Conservation (phyloP, 1,140 invertebrate genomes). For the Macrostomum lignano region DNA sequence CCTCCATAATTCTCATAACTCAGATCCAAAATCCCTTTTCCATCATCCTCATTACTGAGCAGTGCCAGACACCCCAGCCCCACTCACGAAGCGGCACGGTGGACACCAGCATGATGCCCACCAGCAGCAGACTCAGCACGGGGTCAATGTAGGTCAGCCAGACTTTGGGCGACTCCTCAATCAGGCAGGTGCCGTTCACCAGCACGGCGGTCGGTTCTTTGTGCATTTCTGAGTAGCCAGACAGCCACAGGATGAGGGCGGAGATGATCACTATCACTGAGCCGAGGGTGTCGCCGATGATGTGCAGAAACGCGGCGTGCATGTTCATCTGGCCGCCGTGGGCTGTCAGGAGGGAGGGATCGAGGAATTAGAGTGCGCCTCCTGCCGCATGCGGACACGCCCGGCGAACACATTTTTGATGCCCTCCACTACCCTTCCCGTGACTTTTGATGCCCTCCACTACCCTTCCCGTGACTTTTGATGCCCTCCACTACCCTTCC, state of each 20-base stretch:
- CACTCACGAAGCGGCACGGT: background rate
- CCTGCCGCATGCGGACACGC: no score
- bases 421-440: no score
- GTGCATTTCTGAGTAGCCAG: background rate
- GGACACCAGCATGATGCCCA: slow-evolving; percentile 1
- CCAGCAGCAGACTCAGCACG: slow-evolving; percentile 23
- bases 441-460: no score
- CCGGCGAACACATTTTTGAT: no score
- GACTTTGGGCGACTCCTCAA: background rate
- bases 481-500: no score
- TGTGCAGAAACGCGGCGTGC: slow-evolving; percentile 80
- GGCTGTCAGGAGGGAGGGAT: no score
- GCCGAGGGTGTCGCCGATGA: slow-evolving; percentile 67
- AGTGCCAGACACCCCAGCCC: no score
- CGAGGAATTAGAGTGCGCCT: no score
- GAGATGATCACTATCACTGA: slow-evolving; percentile 74
- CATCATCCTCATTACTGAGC: no score
- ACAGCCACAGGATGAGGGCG: slow-evolving; percentile 53
- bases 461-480: no score
- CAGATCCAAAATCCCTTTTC: no score
- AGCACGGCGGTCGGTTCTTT: background rate
- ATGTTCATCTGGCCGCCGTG: slow-evolving; percentile 35
- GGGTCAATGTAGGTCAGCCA: slow-evolving; percentile 8
- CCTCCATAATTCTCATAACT: no score
- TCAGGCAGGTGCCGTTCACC: background rate